Conservation (phyloP, 2,888 invertebrate species). For the Tribolium freemani region DNA sequence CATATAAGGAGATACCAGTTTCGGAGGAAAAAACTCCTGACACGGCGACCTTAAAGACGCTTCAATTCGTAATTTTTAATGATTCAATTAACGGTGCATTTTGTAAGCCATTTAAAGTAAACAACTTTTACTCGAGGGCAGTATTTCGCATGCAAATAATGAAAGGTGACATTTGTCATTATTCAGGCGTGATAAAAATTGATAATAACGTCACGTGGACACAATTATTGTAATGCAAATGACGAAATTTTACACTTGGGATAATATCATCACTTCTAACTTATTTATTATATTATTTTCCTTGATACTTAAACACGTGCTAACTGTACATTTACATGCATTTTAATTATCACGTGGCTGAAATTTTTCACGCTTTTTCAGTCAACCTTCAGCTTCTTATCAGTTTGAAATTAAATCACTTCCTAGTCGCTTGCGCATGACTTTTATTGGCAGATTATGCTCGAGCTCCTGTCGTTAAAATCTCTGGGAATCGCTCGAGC, state of each 20-base stretch:
- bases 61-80: constrained; percentile 12
- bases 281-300: neutral
- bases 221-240: neutral
- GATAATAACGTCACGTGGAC: constrained; percentile 22
- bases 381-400: constrained; percentile 14
- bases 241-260: too few species aligned
- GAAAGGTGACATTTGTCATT: constrained; percentile 45
- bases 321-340: constrained; percentile 20
- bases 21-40: neutral
- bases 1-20: constrained; percentile 31
- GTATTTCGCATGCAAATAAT: constrained; percentile 49
- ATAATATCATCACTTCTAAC: neutral
- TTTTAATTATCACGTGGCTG: constrained; percentile 18
- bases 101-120: constrained; percentile 27
- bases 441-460: constrained; percentile 5
- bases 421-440: constrained; percentile 1
- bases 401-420: neutral
- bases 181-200: constrained; percentile 36
- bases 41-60: constrained; percentile 14
- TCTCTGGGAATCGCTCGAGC: neutral
- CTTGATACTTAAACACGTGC: constrained; percentile 8
- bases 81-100: constrained; percentile 45
- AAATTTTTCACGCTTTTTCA: constrained; percentile 22
- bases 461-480: neutral
- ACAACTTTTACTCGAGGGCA: constrained; percentile 48